Evolutionary conservation across 1,140 invertebrate species (phyloP), one percentile per base, ranked within the genome.

Genomic region (Lineus longissimus): DNA sequence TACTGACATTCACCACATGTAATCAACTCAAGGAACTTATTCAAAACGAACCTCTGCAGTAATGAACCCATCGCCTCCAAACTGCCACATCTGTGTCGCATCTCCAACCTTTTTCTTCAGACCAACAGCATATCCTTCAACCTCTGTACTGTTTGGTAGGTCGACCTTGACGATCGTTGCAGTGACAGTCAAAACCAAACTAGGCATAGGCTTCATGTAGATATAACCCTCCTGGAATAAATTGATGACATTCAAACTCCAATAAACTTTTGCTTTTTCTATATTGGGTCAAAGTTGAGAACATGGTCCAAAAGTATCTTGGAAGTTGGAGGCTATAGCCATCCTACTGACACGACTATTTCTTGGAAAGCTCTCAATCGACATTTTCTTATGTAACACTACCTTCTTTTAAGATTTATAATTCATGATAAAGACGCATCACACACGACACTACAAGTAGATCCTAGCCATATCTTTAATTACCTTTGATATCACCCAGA

Each of bases 21-120:
- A n/a, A n/a, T n/a, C n/a, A n/a, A n/a, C n/a, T n/a, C n/a, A n/a
- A n/a, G n/a, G n/a, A n/a, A n/a, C n/a, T n/a, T n/a, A n/a, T n/a
- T n/a, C n/a, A n/a, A n/a, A n/a, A n/a, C n/a, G n/a, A 63, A 78
- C 77, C 70, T 72, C 62, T 43, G 68, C 66, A 9, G 65, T 71
- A 9, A 80, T 74, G 17, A 68, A 73, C n/a, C 73, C 77, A 65
- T 79, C 73, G 27, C 69, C 33, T 31, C 70, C 72, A 64, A 80
- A 81, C 17, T 55, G 69, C 79, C 79, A 81, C 36, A 73, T 68
- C 66, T 81, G 79, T 43, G 64, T 56, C 13, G 70, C 61, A 45
- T 72, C 76, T n/a, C 70, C 66, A 9, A 62, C 45, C 63, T 68
- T 72, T 40, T 70, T 73, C 64, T 76, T 72, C 43, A 81, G 55